Base-by-base conservation (phyloP, 1,140 invertebrate species). In the Neodiprion lecontei region DNA sequence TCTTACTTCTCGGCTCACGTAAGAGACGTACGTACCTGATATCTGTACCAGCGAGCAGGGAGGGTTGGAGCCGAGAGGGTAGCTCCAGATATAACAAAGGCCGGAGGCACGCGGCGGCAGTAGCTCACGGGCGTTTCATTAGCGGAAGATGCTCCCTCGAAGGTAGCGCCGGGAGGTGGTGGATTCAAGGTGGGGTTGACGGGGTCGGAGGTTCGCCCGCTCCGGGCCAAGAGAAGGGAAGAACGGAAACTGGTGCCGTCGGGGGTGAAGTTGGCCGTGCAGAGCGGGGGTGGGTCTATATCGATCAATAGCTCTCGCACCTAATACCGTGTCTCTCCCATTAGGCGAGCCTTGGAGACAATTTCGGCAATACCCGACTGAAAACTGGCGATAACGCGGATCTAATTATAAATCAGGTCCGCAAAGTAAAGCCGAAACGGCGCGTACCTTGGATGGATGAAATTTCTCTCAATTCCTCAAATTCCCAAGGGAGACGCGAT, bases 71-170 rank as follows among this genome's bases (percentile, higher is more conserved):
- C 65, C 7, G 65, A 40, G 50, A 47, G 23, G 47, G 12, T 69
- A 9, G 72, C 17, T 65, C 53, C 17, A 70, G 75, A 78, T 78
- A 80, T 79, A 77, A 77, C 72, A 70, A 81, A 82, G 83, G 82
- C 79, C 79, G 79, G 78, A 81, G 85, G 86, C 86, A 88, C 87
- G 87, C 84, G 84, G 85, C 80, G 81, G 77, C 83, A 83, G 83
- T 88, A 88, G 86, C 87, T 88, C 87, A 88, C 81, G 82, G 81
- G 79, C 85, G 84, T 88, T 88, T 88, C 87, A 88, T 88, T 88
- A 88, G 83, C 85, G 83, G 83, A 87, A 87, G 86, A 88, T 85
- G 84, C 85, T 88, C 82, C 84, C 81, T 83, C 81, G 84, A 81
- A 77, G 82, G 53, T 61, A 79, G 76, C 79, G 79, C 78, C 78